These are phyloP conservation scores for Choristoneura fumiferana DNA, from an alignment of 1,140 invertebrate species.

Conservation along the genomic window DNA sequence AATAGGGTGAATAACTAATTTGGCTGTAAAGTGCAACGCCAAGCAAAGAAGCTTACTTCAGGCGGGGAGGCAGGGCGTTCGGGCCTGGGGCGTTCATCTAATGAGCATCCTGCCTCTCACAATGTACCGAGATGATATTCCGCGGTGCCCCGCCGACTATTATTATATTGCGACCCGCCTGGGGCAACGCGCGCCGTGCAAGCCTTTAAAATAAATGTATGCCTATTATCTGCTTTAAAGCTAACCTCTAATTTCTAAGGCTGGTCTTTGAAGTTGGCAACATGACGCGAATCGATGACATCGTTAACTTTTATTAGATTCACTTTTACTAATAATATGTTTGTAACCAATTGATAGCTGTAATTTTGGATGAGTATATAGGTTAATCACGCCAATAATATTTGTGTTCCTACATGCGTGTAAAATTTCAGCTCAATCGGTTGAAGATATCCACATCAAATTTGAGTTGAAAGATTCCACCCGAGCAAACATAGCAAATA, in stretches of 20 bases:
- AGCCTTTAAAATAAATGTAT: conserved; percentile 64
- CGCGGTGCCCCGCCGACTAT: conserved; percentile 59
- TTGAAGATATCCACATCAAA: too few relatives aligned
- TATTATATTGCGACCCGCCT: conserved; percentile 63
- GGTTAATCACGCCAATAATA: too few relatives aligned
- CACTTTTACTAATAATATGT: conserved; percentile 15
- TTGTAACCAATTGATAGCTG: too few relatives aligned
- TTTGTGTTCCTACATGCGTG: too few relatives aligned
- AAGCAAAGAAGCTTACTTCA: conserved; percentile 18
- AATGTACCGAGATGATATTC: conserved; percentile 72
- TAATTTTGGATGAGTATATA: too few relatives aligned
- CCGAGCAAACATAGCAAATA: too few relatives aligned
- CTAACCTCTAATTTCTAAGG: conserved; percentile 53
- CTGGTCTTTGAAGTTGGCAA: too few relatives aligned
- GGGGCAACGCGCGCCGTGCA: conserved; percentile 48
- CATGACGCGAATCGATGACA: too few relatives aligned
- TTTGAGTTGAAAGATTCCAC: too few relatives aligned
- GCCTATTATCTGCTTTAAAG: conserved; percentile 52
- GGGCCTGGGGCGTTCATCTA: conserved; percentile 62
- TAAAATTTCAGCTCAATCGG: too few relatives aligned
- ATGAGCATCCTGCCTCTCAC: conserved; percentile 70
- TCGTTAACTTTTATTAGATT: too few relatives aligned
- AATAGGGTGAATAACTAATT: conserved; percentile 51
- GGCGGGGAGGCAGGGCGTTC: conserved; percentile 44
- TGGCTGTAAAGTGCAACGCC: conserved; percentile 42